Evolutionary conservation across 2,888 invertebrate genomes (phyloP).

Genomic region (Meloe dianella): DNA sequence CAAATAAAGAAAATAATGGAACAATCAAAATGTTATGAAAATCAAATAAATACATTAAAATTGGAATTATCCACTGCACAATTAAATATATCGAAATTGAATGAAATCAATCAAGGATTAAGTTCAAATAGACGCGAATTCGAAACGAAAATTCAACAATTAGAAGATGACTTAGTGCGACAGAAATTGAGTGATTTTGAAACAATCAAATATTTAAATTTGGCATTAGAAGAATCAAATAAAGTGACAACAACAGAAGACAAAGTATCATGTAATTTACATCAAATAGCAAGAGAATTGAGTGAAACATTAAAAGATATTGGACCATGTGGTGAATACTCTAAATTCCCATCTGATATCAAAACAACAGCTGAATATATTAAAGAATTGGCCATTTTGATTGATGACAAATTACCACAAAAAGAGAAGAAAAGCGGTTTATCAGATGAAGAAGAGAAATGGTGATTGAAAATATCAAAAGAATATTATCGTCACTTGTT

Average conservation of each 20-base stretch:
- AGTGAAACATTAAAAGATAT: constrained; percentile 49
- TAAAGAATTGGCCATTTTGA: constrained; percentile 51
- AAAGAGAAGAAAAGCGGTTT: too few species aligned
- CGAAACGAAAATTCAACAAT: constrained; percentile 47
- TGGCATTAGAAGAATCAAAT: constrained; percentile 1
- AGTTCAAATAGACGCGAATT: constrained; percentile 47
- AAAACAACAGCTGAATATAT: constrained; percentile 50
- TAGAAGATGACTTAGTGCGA: constrained; percentile 56
- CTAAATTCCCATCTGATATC: constrained; percentile 47
- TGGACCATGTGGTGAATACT: constrained; percentile 45
- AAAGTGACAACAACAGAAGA: not conserved
- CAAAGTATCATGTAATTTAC: constrained; percentile 34
- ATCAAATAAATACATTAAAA: constrained; percentile 49
- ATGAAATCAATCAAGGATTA: constrained; percentile 49
- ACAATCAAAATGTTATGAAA: constrained; percentile 39
- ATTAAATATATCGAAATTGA: constrained; percentile 47
- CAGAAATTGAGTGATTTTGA: constrained; percentile 56
- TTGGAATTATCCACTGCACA: constrained; percentile 48
- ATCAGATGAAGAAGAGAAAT: too few species aligned
- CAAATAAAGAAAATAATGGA: constrained; percentile 41
- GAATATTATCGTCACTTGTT: too few species aligned
- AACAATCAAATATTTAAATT: constrained; percentile 44
- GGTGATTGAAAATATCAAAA: too few species aligned
- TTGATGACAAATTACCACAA: constrained; percentile 32
- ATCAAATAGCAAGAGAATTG: constrained; percentile 50